Base-by-base conservation (phyloP, 2,113 vertebrate species). In the Dermatemys mawii region DNA sequence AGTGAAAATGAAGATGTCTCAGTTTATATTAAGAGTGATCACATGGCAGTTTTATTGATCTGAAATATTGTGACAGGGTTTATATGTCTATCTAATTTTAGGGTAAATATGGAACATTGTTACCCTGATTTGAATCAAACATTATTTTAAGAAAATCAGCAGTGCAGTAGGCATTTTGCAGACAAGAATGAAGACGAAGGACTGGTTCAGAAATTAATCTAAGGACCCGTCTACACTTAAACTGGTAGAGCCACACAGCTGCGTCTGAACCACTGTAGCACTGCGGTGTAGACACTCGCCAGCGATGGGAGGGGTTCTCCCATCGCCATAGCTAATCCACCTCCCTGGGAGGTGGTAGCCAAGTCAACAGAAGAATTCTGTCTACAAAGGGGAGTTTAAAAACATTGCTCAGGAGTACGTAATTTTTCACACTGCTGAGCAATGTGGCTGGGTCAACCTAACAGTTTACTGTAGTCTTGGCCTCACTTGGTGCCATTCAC, bases 1-100 rank as follows among this genome's bases (percentile, higher is more conserved):
- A 94, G 90, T 97, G 94, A 89, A 96, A 97, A 97, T 93, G 96
- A 96, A 97, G 96, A 97, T 94, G 96, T 97, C 95, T 97, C 94
- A 89, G 96, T 93, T 96, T 94, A 96, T 93, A 93, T 94, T 96
- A 97, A 96, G 96, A 97, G 94, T 96, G 96, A 97, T 95, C 96
- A 97, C 93, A 93, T 95, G 96, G 96, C 96, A 95, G 95, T 95
- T 97, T 97, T 96, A 97, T 91, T 93, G n/a, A n/a, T n/a, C n/a
- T 93, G 96, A 97, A 91, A 87, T 96, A 96, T 95, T 96, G 95
- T 90, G 92, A 95, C 94, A 94, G 96, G 95, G 95, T 97, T 96
- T 97, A 96, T 96, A 93, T 51, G 91, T 86, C 95, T 94, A 75
- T 96, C 95, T 96, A 96, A 97, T 96, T 94, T 95, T 97, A 97